Base-by-base conservation (phyloP, 2,797 vertebrate species). In the Trematomus bernacchii region DNA sequence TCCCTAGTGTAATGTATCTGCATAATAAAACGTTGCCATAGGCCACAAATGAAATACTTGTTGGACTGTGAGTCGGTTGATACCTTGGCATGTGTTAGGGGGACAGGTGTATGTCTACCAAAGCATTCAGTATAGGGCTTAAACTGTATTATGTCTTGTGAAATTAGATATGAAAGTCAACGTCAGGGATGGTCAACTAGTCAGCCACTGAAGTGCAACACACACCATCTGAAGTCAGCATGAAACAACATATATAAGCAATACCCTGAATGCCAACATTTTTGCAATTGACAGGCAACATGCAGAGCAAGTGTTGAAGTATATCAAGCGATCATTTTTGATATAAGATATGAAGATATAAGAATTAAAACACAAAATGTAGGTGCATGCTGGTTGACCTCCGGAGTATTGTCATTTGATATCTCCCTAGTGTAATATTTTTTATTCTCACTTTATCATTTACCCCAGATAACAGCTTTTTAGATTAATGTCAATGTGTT, bases 21-120 rank as follows among this genome's bases (percentile, higher is more conserved):
- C 21, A 65, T 59, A 74, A 80, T 65, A 63, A 71, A 67, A 72
- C 47, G 61, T 51, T 76, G 57, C 44, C 42, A 66, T 71, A 48
- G 43, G 55, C 57, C 40, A 44, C 77, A 64, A 77, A 51, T 85
- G 73, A 70, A 48, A 74, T 47, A 54, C n/a, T 40, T 46, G 12
- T 64, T 30, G 13, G 19, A 61, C 33, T 55, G 23, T 21, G 33
- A 59, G 60, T 18, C 52, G 37, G 33, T 71, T 54, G 23, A 55
- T 65, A 72, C 70, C 57, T 71, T 63, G 54, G 27, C 6, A 19
- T 71, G 33, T 79, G 63, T 79, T 37, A 40, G 46, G 33, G 5
- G 44, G 60, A 51, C 9, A 46, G 62, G 14, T 53, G 30, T n/a
- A 15, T 37, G 64, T 51, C 52, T 40, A 53, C 40, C 51, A 19